A percentile compares a stretch with the other conserved stretches of the same genome.
These are phyloP conservation scores for Euschistus heros DNA, from an alignment of 1,140 invertebrate species.

Conservation along the genomic window DNA sequence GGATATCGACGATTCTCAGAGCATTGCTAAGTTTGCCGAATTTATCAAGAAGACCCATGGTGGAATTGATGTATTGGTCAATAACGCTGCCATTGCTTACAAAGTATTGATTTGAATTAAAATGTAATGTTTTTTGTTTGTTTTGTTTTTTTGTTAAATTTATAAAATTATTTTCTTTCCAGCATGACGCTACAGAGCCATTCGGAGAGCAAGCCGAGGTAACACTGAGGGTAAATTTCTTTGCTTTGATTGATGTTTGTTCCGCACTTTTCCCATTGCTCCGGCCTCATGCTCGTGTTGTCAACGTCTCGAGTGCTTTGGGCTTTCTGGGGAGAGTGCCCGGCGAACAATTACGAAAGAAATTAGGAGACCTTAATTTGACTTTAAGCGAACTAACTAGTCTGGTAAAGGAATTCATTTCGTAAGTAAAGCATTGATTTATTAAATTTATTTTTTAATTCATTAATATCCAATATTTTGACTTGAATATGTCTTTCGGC, in stretches of 20 bases:
- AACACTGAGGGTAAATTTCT: conserved; percentile 58
- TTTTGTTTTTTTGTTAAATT: neutral
- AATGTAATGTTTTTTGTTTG: neutral
- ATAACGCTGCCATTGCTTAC: conserved; percentile 64
- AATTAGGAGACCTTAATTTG: conserved; percentile 41
- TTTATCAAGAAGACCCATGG: conserved; percentile 53
- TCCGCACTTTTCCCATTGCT: conserved; percentile 57
- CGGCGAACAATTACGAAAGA: conserved; percentile 40
- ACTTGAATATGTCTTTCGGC: too few relatives aligned
- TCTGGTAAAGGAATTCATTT: conserved; percentile 54
- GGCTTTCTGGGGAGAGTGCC: conserved; percentile 50
- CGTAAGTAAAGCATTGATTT: conserved; percentile 35
- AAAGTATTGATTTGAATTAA: conserved; percentile 10
- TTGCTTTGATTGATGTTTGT: conserved; percentile 50
- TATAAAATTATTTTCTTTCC: neutral
- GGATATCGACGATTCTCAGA: conserved; percentile 50
- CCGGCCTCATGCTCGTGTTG: conserved; percentile 52
- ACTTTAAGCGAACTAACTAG: conserved; percentile 45
- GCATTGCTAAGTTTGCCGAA: conserved; percentile 45
- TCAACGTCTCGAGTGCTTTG: conserved; percentile 58
- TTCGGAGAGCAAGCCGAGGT: conserved; percentile 51
- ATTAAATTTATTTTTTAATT: too few relatives aligned
- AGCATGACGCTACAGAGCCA: conserved; percentile 18
- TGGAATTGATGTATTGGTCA: conserved; percentile 68
- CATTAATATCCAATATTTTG: too few relatives aligned